Conservation (phyloP, 1,140 invertebrate genomes). For the Dufourea novaeangliae region DNA sequence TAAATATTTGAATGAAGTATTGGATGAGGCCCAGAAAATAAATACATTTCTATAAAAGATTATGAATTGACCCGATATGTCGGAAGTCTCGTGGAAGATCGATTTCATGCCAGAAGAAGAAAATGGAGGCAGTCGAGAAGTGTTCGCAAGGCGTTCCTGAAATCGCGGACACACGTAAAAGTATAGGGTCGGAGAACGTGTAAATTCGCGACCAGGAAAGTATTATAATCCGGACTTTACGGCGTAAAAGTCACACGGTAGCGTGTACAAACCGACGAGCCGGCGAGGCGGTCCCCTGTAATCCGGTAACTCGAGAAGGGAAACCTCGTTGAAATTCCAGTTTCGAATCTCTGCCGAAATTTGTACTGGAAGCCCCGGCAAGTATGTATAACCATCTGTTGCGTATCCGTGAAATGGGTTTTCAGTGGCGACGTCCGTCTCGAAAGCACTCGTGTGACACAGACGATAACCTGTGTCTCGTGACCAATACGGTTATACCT, state of each 20-base stretch:
- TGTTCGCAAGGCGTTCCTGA: not conserved
- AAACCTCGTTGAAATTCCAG: conserved; percentile 58
- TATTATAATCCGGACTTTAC: conserved; percentile 24
- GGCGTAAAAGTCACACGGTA: conserved; percentile 26
- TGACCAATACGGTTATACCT: no score
- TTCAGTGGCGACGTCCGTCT: not conserved
- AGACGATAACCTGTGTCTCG: no score
- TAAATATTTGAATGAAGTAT: no score
- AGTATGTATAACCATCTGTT: conserved; percentile 25
- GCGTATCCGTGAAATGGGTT: conserved; percentile 19
- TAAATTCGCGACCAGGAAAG: not conserved
- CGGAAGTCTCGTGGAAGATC: not conserved
- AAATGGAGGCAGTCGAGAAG: not conserved
- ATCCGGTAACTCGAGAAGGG: conserved; percentile 65
- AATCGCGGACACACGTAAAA: not conserved
- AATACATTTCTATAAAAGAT: no score
- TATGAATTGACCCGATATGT: no score
- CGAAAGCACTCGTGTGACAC: no score
- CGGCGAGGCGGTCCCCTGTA: not conserved
- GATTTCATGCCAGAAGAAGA: not conserved
- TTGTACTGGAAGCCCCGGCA: conserved; percentile 58
- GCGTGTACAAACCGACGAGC: conserved; percentile 24
- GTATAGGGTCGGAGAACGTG: not conserved
- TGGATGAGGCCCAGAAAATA: no score
- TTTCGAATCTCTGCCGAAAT: conserved; percentile 61